phyloP scores from a whole-genome alignment of 2,797 vertebrate genomes.

The Malacoctenus gilli region DNA sequence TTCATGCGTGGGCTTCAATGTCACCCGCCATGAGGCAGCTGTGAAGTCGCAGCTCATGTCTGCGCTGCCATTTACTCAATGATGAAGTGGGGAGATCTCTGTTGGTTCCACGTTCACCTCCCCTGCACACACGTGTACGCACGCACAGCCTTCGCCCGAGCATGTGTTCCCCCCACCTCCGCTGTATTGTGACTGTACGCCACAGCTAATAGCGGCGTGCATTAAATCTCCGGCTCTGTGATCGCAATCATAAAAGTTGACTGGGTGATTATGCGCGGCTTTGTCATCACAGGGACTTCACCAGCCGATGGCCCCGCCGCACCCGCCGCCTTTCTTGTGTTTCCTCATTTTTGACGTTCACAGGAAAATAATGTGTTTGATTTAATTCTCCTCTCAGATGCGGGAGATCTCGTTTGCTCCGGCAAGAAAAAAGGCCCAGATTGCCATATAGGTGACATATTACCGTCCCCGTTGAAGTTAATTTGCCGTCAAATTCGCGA shows the following conservation, averaged over 20 bases:
- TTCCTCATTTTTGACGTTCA: slow-evolving; percentile 42
- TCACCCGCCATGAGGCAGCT: slow-evolving; percentile 79
- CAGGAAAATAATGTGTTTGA: slow-evolving; percentile 50
- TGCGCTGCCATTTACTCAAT: slow-evolving; percentile 76
- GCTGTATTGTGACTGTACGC: slow-evolving; percentile 66
- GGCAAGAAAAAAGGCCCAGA: slow-evolving; percentile 44
- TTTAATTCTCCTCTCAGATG: slow-evolving; percentile 55
- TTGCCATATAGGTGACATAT: slow-evolving; percentile 69
- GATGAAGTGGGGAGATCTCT: slow-evolving; percentile 76
- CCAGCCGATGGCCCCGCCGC: slow-evolving; percentile 44
- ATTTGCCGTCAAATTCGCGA: slow-evolving; percentile 76
- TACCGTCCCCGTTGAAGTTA: slow-evolving; percentile 66
- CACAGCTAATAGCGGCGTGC: slow-evolving; percentile 63
- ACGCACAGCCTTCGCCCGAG: slow-evolving; percentile 37
- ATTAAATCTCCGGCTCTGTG: slow-evolving; percentile 62
- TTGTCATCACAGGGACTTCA: slow-evolving; percentile 61
- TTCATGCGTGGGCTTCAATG: slow-evolving; percentile 76
- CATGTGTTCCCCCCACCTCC: slow-evolving; percentile 59
- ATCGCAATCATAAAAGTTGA: slow-evolving; percentile 63
- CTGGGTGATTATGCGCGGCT: slow-evolving; percentile 55
- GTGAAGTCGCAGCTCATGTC: slow-evolving; percentile 72
- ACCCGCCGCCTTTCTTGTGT: slow-evolving; percentile 26
- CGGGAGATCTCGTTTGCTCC: slow-evolving; percentile 18
- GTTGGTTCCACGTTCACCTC: slow-evolving; percentile 64
- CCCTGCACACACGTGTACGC: slow-evolving; percentile 37